Percentiles rank a stretch among this genome's conserved stretches.
These are phyloP conservation scores for Cydia amplana DNA, from an alignment of 1,140 invertebrate genomes.

Conservation along the genomic window DNA sequence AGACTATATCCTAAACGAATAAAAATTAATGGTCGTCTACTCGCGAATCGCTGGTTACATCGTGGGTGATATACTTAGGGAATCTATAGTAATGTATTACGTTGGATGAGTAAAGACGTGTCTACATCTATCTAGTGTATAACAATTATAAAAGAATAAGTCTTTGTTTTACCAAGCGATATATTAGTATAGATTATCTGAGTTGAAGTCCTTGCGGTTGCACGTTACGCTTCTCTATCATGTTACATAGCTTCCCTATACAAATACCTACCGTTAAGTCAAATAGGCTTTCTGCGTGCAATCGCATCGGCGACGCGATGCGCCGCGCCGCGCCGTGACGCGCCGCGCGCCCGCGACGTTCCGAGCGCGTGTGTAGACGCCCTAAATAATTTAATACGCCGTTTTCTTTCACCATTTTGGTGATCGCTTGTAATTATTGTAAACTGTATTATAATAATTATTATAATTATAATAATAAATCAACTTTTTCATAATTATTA, in stretches of 20 bases:
- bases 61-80: constrained; percentile 8
- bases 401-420: constrained; percentile 79
- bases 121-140: not conserved
- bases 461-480: constrained; percentile 79
- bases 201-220: not conserved
- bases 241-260: constrained; percentile 31
- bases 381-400: constrained; percentile 77
- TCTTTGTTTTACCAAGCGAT: not conserved
- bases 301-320: not conserved
- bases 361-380: constrained; percentile 49
- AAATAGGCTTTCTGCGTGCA: constrained; percentile 9
- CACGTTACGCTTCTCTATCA: constrained; percentile 24
- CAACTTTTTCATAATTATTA: constrained; percentile 79
- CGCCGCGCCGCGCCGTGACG: constrained; percentile 38
- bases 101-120: not conserved
- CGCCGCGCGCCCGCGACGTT: constrained; percentile 40
- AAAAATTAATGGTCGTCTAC: constrained; percentile 49
- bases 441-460: constrained; percentile 80
- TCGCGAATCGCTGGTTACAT: constrained; percentile 40
- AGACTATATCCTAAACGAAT: constrained; percentile 76
- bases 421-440: constrained; percentile 80
- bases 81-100: not conserved
- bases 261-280: constrained; percentile 5
- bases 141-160: not conserved
- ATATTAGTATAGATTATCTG: constrained; percentile 6